Percentiles rank a stretch among this genome's conserved stretches.
These are phyloP conservation scores for Tetragonisca angustula DNA, from an alignment of 2,888 invertebrate species.

Conservation along the genomic window DNA sequence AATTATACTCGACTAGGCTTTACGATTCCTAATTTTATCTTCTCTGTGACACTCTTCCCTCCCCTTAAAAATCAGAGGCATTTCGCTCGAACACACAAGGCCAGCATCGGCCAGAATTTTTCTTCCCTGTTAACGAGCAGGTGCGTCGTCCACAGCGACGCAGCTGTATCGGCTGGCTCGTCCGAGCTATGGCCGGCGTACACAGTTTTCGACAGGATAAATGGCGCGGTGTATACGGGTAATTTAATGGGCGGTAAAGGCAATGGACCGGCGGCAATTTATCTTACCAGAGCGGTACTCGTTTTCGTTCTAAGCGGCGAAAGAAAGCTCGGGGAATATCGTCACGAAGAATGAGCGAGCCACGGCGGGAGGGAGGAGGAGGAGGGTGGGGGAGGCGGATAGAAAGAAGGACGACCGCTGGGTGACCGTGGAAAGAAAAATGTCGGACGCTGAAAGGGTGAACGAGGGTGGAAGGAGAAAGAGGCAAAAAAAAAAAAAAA, in stretches of 20 bases:
- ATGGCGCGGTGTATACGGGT: slow-evolving; percentile 59
- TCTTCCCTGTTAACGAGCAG: not conserved
- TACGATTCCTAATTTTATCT: too few relatives aligned
- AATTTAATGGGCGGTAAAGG: slow-evolving; percentile 75
- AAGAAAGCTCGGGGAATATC: slow-evolving; percentile 47
- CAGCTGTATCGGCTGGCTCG: not conserved
- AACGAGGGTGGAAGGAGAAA: not conserved
- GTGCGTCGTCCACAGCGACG: not conserved
- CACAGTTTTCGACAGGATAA: slow-evolving; percentile 49
- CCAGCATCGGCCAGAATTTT: not conserved
- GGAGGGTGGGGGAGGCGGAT: not conserved
- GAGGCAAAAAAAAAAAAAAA: too few relatives aligned
- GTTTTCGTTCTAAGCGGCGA: slow-evolving; percentile 48
- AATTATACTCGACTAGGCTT: too few relatives aligned
- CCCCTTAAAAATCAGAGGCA: too few relatives aligned
- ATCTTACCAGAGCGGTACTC: slow-evolving; percentile 64
- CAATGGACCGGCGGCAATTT: slow-evolving; percentile 73
- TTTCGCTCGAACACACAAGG: too few relatives aligned
- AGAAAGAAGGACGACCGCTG: slow-evolving; percentile 15
- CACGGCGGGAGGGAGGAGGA: too few relatives aligned
- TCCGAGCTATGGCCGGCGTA: slow-evolving; percentile 9
- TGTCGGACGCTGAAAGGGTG: slow-evolving; percentile 4
- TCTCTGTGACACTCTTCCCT: too few relatives aligned
- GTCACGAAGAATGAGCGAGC: not conserved
- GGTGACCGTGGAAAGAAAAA: slow-evolving; percentile 39